These are phyloP conservation scores for Lineus longissimus DNA, from an alignment of 1,140 invertebrate genomes.

Conservation along the genomic window DNA sequence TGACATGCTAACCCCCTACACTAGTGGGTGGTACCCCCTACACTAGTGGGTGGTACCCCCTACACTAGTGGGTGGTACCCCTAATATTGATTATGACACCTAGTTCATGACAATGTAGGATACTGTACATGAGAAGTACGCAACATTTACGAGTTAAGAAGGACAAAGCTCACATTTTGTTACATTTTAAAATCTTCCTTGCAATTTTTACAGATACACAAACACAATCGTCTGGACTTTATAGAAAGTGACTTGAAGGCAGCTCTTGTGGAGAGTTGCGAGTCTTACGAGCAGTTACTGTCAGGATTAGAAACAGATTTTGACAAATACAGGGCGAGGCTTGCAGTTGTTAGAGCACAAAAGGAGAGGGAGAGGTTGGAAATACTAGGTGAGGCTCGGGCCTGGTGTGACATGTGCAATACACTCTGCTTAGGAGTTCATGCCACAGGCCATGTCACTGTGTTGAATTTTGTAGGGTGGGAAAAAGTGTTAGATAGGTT, in stretches of 20 bases:
- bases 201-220: conserved; percentile 48
- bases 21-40: no score
- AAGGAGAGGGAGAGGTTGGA: conserved; percentile 50
- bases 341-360: conserved; percentile 62
- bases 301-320: conserved; percentile 55
- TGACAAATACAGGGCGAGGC: conserved; percentile 60
- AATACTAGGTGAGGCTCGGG: conserved; percentile 32
- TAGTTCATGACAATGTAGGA: background rate
- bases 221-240: conserved; percentile 58
- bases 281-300: conserved; percentile 31
- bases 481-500: no score
- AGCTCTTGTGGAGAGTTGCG: conserved; percentile 58
- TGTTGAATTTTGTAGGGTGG: no score
- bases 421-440: no score
- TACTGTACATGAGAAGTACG: background rate
- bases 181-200: background rate
- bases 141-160: no score
- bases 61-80: no score
- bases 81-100: no score
- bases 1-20: no score
- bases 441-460: no score
- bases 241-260: conserved; percentile 63
- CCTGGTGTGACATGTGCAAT: no score
- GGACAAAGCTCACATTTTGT: no score
- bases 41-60: no score